Percentiles rank a stretch among this genome's conserved stretches.
Conservation (phyloP, 2,888 invertebrate genomes). For the Catonia carolina region DNA sequence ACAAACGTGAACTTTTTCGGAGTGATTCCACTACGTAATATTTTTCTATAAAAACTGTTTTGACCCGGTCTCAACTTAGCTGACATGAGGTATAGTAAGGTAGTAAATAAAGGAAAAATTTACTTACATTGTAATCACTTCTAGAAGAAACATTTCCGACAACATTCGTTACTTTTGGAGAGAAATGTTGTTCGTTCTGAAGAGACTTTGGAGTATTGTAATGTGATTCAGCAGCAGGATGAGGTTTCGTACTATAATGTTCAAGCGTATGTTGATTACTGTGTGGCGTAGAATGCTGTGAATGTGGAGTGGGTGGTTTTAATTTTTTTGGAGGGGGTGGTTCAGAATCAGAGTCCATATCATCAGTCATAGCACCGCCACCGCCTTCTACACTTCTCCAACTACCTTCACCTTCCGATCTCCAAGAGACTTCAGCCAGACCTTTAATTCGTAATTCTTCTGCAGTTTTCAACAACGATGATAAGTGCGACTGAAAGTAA, state of each 20-base stretch:
- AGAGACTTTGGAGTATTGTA: background rate
- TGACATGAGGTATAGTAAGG: too few relatives aligned
- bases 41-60: too few relatives aligned
- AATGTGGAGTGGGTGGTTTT: constrained; percentile 40
- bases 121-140: constrained; percentile 24
- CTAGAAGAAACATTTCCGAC: constrained; percentile 41
- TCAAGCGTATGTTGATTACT: too few relatives aligned
- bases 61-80: too few relatives aligned
- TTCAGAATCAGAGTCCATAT: constrained; percentile 23
- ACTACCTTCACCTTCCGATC: constrained; percentile 48
- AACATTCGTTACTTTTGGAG: constrained; percentile 48
- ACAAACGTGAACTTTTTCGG: too few relatives aligned
- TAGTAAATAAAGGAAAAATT: too few relatives aligned
- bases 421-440: constrained; percentile 83
- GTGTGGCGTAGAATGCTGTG: constrained; percentile 10
- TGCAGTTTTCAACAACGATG: constrained; percentile 82
- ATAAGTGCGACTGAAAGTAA: constrained; percentile 67
- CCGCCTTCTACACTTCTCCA: constrained; percentile 37
- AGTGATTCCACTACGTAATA: too few relatives aligned
- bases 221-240: constrained; percentile 16
- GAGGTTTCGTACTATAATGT: constrained; percentile 6
- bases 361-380: constrained; percentile 30
- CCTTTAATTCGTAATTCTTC: constrained; percentile 89
- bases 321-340: constrained; percentile 48
- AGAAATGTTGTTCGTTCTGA: constrained; percentile 36